These are phyloP conservation scores for Idaea straminata DNA, from an alignment of 2,888 invertebrate genomes.

Conservation along the genomic window DNA sequence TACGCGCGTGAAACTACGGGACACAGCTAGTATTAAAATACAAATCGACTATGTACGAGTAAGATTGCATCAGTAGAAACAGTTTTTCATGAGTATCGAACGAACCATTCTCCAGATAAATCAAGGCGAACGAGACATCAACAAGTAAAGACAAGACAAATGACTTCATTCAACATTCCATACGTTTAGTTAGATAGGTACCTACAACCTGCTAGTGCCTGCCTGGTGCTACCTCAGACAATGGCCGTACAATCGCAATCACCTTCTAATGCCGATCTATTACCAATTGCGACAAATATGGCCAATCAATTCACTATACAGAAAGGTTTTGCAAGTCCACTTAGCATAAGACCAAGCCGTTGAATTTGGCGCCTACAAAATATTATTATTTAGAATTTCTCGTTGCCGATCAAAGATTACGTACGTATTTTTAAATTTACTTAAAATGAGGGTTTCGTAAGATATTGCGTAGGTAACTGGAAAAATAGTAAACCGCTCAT, in stretches of 20 bases:
- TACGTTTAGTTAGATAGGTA: neutral
- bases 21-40: no score
- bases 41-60: no score
- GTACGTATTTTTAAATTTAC: neutral
- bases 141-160: neutral
- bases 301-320: neutral
- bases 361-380: neutral
- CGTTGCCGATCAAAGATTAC: no score
- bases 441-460: no score
- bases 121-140: neutral
- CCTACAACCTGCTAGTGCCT: no score
- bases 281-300: slow-evolving; percentile 1
- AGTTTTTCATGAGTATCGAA: neutral
- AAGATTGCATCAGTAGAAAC: no score
- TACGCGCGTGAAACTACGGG: no score
- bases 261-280: neutral
- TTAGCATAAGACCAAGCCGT: neutral
- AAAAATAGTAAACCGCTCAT: neutral
- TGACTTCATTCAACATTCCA: neutral
- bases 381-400: neutral
- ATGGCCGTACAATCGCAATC: neutral
- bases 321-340: neutral
- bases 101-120: neutral
- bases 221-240: neutral
- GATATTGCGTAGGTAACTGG: no score